Evolutionary conservation across 2,113 vertebrate genomes (phyloP).

Genomic region (Ivindomyrus marchei): DNA sequence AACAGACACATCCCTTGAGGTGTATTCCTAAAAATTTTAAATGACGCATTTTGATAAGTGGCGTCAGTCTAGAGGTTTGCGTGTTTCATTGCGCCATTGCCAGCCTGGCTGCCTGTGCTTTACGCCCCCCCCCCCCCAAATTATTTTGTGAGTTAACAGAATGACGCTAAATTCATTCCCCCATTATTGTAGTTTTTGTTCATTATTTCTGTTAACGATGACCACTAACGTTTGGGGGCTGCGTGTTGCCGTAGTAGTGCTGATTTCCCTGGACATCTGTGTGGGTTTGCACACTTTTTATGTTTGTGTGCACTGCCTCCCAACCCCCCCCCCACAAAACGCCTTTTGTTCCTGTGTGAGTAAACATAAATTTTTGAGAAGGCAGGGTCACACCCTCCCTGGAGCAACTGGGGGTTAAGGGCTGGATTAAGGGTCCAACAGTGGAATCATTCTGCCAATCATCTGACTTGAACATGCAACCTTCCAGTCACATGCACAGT

Average conservation of each 20-base stretch:
- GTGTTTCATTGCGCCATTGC: neutral
- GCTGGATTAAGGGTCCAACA: neutral
- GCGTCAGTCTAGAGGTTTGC: neutral
- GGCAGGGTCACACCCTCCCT: neutral
- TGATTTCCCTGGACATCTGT: neutral
- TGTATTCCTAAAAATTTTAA: neutral
- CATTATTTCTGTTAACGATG: neutral
- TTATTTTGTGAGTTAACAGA: neutral
- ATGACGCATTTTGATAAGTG: neutral
- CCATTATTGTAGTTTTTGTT: neutral
- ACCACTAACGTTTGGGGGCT: neutral
- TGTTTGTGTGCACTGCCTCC: neutral
- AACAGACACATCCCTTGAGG: neutral
- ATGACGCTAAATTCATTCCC: neutral
- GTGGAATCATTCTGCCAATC: neutral
- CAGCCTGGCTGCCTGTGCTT: neutral
- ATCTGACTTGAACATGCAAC: neutral
- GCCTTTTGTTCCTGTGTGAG: neutral
- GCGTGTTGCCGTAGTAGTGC: neutral
- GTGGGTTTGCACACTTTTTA: neutral
- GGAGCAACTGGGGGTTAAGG: neutral
- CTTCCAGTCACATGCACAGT: neutral
- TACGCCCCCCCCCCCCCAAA: neutral
- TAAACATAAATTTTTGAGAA: neutral
- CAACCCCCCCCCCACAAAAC: neutral